phyloP scores from a whole-genome alignment of 2,797 vertebrate genomes.

The Lateolabrax maculatus region DNA sequence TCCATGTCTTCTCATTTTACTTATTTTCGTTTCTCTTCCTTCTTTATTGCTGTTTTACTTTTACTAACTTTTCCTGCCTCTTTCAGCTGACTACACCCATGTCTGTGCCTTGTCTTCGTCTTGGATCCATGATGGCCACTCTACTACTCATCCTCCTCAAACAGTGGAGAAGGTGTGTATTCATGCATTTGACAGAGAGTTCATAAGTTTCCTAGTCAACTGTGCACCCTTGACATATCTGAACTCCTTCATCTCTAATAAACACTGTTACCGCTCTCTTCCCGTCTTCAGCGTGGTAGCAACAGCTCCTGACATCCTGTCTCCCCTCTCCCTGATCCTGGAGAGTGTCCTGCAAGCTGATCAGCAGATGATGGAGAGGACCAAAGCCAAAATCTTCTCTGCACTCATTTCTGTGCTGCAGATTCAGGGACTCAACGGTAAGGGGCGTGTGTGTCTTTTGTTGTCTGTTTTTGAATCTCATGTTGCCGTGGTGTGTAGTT shows the following conservation, averaged over 20 bases:
- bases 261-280: neutral
- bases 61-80: neutral
- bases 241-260: neutral
- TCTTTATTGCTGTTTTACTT: neutral
- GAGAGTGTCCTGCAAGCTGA: slow-evolving; percentile 94
- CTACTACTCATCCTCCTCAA: slow-evolving; percentile 94
- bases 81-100: slow-evolving; percentile 89
- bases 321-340: slow-evolving; percentile 93
- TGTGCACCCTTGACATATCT: neutral
- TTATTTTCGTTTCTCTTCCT: neutral
- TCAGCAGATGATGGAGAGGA: slow-evolving; percentile 94
- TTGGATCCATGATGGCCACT: slow-evolving; percentile 96
- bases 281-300: slow-evolving; percentile 87
- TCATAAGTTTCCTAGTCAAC: neutral
- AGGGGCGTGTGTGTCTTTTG: slow-evolving; percentile 13
- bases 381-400: slow-evolving; percentile 96
- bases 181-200: neutral
- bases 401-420: slow-evolving; percentile 94
- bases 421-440: slow-evolving; percentile 94
- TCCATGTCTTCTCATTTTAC: neutral
- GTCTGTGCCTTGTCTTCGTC: slow-evolving; percentile 91
- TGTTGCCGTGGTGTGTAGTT: neutral
- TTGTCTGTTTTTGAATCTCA: neutral
- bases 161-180: slow-evolving; percentile 92
- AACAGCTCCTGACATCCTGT: slow-evolving; percentile 90